phyloP scores from a whole-genome alignment of 2,888 invertebrate genomes.

The Mylabris sibirica region DNA sequence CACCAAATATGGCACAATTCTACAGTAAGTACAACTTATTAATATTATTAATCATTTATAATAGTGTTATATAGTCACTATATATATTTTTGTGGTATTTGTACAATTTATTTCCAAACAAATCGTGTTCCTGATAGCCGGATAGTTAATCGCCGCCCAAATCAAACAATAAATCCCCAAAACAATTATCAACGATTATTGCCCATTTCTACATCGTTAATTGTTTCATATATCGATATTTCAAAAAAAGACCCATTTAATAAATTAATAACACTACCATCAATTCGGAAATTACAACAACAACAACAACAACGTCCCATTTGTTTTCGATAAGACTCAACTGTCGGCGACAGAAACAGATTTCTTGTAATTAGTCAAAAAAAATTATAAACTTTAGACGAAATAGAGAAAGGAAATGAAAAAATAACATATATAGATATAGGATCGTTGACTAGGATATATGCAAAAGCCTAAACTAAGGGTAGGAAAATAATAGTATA shows the following conservation, averaged over 20 bases:
- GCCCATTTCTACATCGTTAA: slow-evolving; percentile 49
- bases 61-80: no score
- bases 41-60: slow-evolving; percentile 18
- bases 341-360: slow-evolving; percentile 30
- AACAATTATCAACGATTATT: slow-evolving; percentile 40
- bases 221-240: slow-evolving; percentile 37
- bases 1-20: slow-evolving; percentile 40
- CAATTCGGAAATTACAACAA: slow-evolving; percentile 38
- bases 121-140: slow-evolving; percentile 29
- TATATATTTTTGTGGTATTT: slow-evolving; percentile 8
- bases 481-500: slow-evolving; percentile 62
- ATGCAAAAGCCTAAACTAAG: slow-evolving; percentile 60
- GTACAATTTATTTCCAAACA: slow-evolving; percentile 20
- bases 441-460: slow-evolving; percentile 55
- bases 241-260: slow-evolving; percentile 32
- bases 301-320: slow-evolving; percentile 16
- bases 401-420: not conserved
- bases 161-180: slow-evolving; percentile 34
- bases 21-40: slow-evolving; percentile 44
- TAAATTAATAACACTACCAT: slow-evolving; percentile 45
- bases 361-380: slow-evolving; percentile 14
- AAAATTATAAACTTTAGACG: not conserved
- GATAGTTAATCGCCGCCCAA: slow-evolving; percentile 28
- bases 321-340: slow-evolving; percentile 23
- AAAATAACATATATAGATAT: slow-evolving; percentile 10